Evolutionary conservation across 2,113 vertebrate genomes (phyloP).

Genomic region (Uropsilus gracilis): DNA sequence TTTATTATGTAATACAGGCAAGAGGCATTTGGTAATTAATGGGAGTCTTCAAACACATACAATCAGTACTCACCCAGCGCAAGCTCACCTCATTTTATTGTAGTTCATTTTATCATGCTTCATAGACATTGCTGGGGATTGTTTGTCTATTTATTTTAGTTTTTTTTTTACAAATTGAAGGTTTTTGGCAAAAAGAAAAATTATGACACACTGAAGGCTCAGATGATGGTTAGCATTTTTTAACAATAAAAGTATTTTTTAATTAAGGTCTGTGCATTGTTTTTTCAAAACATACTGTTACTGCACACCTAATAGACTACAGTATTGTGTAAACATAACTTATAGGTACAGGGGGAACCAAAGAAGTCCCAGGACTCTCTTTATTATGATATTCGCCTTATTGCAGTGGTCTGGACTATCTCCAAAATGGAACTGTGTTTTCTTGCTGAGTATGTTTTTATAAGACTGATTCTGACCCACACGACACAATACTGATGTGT

Average conservation of each 20-base stretch:
- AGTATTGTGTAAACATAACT: not conserved
- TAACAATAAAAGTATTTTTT: not conserved
- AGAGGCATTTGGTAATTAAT: too few species aligned
- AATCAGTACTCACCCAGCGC: accelerated
- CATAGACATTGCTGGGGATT: too few species aligned
- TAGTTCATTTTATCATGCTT: too few species aligned
- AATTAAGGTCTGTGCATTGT: not conserved
- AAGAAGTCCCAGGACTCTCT: too few species aligned
- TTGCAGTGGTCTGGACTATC: not conserved
- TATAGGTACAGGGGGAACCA: not conserved
- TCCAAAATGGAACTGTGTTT: not conserved
- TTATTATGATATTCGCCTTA: not conserved
- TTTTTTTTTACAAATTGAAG: too few species aligned
- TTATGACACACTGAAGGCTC: too few species aligned
- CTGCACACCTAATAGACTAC: not conserved
- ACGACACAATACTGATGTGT: accelerated
- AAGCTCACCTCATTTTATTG: too few species aligned
- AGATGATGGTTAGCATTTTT: too few species aligned
- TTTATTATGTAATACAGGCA: accelerated
- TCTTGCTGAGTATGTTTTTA: accelerated
- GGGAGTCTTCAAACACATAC: not conserved
- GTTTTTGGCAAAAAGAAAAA: too few species aligned
- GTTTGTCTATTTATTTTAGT: too few species aligned
- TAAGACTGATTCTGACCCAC: accelerated
- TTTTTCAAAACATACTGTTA: not conserved